Conservation (phyloP, 2,797 vertebrate species). For the Epinephelus awoara region DNA sequence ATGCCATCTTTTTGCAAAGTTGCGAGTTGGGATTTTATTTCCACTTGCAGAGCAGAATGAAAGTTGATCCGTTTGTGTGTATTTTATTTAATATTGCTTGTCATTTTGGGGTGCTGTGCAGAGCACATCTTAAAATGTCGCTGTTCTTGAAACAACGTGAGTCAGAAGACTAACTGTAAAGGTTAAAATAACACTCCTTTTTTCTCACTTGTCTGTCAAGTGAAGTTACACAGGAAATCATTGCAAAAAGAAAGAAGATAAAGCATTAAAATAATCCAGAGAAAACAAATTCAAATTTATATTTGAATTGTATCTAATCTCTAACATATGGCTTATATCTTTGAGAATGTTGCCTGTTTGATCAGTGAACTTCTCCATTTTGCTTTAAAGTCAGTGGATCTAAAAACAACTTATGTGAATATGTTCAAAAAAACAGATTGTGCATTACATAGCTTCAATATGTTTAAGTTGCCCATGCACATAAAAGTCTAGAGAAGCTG, state of each 20-base stretch:
- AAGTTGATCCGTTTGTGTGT: conserved; percentile 42
- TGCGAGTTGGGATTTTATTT: conserved; percentile 62
- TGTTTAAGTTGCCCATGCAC: conserved; percentile 21
- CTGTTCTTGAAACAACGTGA: conserved; percentile 5
- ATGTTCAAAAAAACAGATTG: background rate
- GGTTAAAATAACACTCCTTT: background rate
- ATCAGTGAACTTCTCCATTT: background rate
- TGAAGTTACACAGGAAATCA: background rate
- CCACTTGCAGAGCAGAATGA: conserved; percentile 63
- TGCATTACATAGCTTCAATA: conserved; percentile 4
- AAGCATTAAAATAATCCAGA: background rate
- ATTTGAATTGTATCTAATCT: no score
- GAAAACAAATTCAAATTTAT: background rate
- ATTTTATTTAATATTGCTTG: conserved; percentile 33
- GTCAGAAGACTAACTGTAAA: conserved; percentile 20
- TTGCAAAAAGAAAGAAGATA: background rate
- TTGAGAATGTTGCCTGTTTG: background rate
- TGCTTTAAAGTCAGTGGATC: background rate
- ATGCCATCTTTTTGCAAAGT: conserved; percentile 54
- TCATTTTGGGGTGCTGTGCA: conserved; percentile 24
- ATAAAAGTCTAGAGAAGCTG: conserved; percentile 38
- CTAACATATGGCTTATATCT: background rate
- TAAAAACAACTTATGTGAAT: background rate
- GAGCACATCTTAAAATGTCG: conserved; percentile 6
- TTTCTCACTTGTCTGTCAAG: background rate